These are phyloP conservation scores for Capitulum mitella DNA, from an alignment of 2,888 invertebrate species.

Conservation along the genomic window DNA sequence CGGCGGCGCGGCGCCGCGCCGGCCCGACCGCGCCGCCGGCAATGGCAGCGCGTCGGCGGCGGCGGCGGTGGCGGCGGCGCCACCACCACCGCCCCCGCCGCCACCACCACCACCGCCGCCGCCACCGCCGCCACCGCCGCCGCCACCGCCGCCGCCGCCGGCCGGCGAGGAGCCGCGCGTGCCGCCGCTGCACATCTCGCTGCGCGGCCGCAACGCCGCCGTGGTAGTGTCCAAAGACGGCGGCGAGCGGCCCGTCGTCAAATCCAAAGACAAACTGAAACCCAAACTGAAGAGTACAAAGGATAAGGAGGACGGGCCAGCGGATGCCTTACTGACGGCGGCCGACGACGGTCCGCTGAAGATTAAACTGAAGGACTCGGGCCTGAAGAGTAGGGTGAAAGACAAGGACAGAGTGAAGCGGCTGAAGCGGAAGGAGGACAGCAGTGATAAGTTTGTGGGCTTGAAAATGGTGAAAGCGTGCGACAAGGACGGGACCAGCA, in stretches of 20 bases:
- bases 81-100: conserved; percentile 26
- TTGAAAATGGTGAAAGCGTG: neutral
- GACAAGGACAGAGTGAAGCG: conserved; percentile 25
- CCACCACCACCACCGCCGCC: conserved; percentile 15
- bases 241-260: neutral
- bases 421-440: conserved; percentile 17
- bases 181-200: conserved; percentile 78
- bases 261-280: conserved; percentile 20
- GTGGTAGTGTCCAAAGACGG: conserved; percentile 56
- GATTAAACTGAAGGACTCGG: conserved; percentile 27
- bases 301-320: neutral
- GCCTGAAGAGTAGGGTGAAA: neutral
- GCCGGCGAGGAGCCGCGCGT: conserved; percentile 65
- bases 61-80: too few relatives aligned
- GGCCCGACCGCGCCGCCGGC: neutral
- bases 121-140: conserved; percentile 26
- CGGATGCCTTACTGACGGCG: neutral
- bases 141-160: conserved; percentile 20
- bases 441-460: neutral
- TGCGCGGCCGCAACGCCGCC: conserved; percentile 69
- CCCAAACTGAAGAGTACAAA: conserved; percentile 9
- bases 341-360: conserved; percentile 29
- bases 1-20: conserved; percentile 37
- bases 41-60: too few relatives aligned
- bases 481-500: conserved; percentile 2